Evolutionary conservation across 2,113 vertebrate species (phyloP).

Genomic region (Sander vitreus): DNA sequence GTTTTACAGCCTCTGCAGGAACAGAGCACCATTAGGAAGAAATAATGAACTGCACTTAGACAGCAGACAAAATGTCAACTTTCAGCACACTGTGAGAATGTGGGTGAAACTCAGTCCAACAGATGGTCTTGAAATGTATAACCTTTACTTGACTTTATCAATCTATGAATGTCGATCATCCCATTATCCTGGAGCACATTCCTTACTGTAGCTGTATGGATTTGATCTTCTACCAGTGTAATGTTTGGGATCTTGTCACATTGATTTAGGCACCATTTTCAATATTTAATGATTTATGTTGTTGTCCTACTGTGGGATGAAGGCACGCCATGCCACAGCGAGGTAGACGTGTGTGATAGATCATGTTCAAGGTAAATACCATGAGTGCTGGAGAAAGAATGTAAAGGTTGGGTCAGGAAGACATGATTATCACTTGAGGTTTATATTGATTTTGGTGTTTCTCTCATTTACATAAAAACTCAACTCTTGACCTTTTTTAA

Average conservation of each 20-base stretch:
- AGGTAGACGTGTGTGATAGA: constrained; percentile 10
- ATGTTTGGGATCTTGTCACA: constrained; percentile 23
- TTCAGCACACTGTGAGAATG: not conserved
- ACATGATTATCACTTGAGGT: constrained; percentile 27
- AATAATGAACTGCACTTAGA: constrained; percentile 22
- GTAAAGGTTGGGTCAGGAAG: constrained; percentile 39
- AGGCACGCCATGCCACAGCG: not conserved
- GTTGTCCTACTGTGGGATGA: constrained; percentile 2
- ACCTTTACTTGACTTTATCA: constrained; percentile 53
- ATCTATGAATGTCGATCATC: constrained; percentile 37
- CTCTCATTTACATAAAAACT: constrained; percentile 15
- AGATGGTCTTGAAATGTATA: constrained; percentile 43
- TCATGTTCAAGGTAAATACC: constrained; percentile 57
- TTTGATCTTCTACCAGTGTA: constrained; percentile 2
- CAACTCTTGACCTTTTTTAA: not conserved
- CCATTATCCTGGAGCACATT: constrained; percentile 40
- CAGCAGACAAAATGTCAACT: constrained; percentile 43
- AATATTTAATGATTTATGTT: constrained; percentile 39
- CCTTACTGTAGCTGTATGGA: constrained; percentile 28
- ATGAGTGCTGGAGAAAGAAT: constrained; percentile 3
- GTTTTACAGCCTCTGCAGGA: not conserved
- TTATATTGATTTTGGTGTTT: constrained; percentile 50
- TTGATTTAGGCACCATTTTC: constrained; percentile 28
- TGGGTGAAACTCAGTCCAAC: not conserved
- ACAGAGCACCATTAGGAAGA: not conserved